Base-by-base conservation (phyloP, 2,888 invertebrate species). In the Saturnia pavonia region DNA sequence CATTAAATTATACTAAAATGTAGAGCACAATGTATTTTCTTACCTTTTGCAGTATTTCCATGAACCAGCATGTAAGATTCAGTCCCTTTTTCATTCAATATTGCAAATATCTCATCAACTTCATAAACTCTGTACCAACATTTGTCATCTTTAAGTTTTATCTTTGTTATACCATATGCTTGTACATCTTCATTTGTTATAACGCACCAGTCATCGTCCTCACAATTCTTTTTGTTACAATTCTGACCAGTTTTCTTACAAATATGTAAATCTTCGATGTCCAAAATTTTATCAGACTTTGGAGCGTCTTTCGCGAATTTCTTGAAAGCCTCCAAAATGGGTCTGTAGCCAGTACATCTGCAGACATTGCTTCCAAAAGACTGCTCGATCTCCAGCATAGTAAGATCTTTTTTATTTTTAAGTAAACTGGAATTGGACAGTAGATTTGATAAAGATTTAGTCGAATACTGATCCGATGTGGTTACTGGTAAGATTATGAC, bases 301-400 rank as follows among this genome's bases (percentile, higher is more conserved):
- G 34, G 34, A 16, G 95, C 94, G 77, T 96, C 96, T 6, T 81
- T 88, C 0, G 96, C 96, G 76, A 96, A 95, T 0, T 95, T 95
- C 83, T 97, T 97, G 87, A 97, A 96, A 1, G 96, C 95, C 79
- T 97, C 96, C 63, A 97, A 84, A 69, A 97, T 97, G 0, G 97
- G 95, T 14, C 97, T 92, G 81, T 96, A 97, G 0, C 97, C 97
- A 0, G 97, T 97, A 82, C 97, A 97, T 57, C 97, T 94, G 76
- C 97, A 97, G 48, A 97, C 95, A 77, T 97, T 96, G 67, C 96
- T 95, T 1, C 96, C 96, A 74, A 97, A 96, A 0, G 96, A 94
- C 77, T 96, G 95, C 82, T 97, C 97, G 34, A 97, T 93, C 77
- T 96, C 95, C 51, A 95, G 89, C 94, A 95, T 95, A 8, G 95